phyloP scores from a whole-genome alignment of 2,888 invertebrate genomes.

The Piscicola geometra region DNA sequence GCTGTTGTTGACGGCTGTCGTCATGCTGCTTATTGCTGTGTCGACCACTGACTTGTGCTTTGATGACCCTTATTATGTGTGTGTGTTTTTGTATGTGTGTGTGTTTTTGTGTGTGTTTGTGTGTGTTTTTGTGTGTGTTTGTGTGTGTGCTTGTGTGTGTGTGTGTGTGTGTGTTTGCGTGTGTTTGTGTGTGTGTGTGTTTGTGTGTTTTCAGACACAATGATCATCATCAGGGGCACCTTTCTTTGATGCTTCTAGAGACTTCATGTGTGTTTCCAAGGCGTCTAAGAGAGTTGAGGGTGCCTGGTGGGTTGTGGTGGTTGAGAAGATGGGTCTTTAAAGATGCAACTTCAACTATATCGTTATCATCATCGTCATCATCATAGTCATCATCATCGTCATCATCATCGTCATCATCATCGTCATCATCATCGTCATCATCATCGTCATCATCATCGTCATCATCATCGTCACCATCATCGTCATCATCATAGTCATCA shows the following conservation, averaged over 20 bases:
- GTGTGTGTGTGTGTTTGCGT: background rate
- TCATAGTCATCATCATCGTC: no score
- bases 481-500: background rate
- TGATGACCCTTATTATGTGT: background rate
- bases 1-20: conserved; percentile 26
- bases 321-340: background rate
- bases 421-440: no score
- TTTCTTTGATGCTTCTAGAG: conserved; percentile 70
- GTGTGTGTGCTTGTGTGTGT: background rate
- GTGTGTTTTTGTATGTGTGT: background rate
- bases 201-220: no score
- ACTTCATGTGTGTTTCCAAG: conserved; percentile 86
- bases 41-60: conserved; percentile 26
- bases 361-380: no score
- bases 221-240: conserved; percentile 21
- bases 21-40: conserved; percentile 35
- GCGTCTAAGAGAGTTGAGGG: conserved; percentile 94
- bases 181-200: no score
- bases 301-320: conserved; percentile 60
- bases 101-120: background rate
- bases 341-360: background rate
- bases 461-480: background rate
- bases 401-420: no score
- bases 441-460: background rate
- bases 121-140: background rate